phyloP scores from a whole-genome alignment of 2,113 vertebrate genomes.

The Poecile atricapillus region DNA sequence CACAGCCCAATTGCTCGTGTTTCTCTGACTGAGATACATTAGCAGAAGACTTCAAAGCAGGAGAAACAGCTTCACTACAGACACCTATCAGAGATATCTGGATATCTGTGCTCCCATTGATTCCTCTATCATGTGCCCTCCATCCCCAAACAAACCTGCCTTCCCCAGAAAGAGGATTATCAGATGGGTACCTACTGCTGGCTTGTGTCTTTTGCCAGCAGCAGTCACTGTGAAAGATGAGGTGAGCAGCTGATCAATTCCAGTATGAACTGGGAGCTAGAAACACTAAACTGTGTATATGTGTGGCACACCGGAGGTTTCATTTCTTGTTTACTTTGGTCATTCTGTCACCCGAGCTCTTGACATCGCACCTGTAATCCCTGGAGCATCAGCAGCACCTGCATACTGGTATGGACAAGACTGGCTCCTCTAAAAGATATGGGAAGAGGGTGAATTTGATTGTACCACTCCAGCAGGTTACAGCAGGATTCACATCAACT shows the following conservation, averaged over 20 bases:
- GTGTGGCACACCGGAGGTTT: rapidly evolving
- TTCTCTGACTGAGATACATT: neutral
- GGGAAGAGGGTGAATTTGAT: neutral
- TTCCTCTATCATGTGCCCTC: rapidly evolving
- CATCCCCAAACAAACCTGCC: neutral
- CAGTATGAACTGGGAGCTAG: neutral
- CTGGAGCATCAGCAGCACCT: neutral
- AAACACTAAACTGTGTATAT: neutral
- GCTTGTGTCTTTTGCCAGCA: neutral
- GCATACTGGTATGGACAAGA: neutral
- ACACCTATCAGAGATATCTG: neutral
- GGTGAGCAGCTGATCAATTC: neutral
- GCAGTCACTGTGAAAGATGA: neutral
- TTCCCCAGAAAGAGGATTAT: neutral
- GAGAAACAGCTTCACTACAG: neutral
- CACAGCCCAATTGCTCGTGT: neutral
- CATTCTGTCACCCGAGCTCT: neutral
- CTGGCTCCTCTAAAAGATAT: neutral
- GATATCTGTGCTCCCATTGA: neutral
- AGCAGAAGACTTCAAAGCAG: neutral
- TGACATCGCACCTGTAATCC: neutral
- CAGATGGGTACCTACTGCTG: neutral
- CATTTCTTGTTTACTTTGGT: neutral
- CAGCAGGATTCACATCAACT: neutral
- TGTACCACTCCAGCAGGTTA: neutral